phyloP scores from a whole-genome alignment of 2,113 vertebrate species.

The Mastomys natalensis region DNA sequence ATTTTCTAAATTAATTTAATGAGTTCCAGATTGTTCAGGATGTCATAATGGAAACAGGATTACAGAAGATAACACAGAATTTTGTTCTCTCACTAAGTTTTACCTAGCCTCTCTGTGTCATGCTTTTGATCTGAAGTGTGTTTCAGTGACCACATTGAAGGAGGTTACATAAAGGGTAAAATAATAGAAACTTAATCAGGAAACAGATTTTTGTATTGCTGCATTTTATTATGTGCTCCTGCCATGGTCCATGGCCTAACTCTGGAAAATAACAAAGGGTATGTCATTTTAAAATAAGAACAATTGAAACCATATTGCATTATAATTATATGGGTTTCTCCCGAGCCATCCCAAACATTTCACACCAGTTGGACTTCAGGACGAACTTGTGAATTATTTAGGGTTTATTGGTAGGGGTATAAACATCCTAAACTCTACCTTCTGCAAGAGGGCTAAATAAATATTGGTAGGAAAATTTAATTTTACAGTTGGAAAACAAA shows the following conservation, averaged over 20 bases:
- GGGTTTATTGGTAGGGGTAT: not conserved
- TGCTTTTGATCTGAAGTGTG: slow-evolving; percentile 78
- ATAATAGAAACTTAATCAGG: slow-evolving; percentile 82
- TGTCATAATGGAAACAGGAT: slow-evolving; percentile 81
- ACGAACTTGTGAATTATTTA: slow-evolving; percentile 5
- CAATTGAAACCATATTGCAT: slow-evolving; percentile 77
- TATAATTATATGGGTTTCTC: slow-evolving; percentile 42
- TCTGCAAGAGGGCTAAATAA: slow-evolving; percentile 51
- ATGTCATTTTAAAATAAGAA: slow-evolving; percentile 70
- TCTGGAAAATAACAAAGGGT: slow-evolving; percentile 79
- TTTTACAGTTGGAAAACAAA: slow-evolving; percentile 66
- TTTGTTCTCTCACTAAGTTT: slow-evolving; percentile 67
- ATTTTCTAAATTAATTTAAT: slow-evolving; percentile 81
- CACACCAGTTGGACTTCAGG: slow-evolving; percentile 17
- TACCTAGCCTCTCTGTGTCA: slow-evolving; percentile 65
- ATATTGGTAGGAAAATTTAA: slow-evolving; percentile 61
- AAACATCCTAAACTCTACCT: slow-evolving; percentile 55
- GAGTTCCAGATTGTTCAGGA: slow-evolving; percentile 75
- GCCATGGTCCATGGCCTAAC: slow-evolving; percentile 61
- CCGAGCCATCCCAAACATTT: slow-evolving; percentile 54
- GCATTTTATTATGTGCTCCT: slow-evolving; percentile 67
- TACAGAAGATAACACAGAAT: slow-evolving; percentile 64
- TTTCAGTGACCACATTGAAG: slow-evolving; percentile 77
- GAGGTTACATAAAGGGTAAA: slow-evolving; percentile 80
- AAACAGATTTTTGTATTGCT: slow-evolving; percentile 74